Conservation (phyloP, 2,113 vertebrate species). For the Pachycephala philippinensis region DNA sequence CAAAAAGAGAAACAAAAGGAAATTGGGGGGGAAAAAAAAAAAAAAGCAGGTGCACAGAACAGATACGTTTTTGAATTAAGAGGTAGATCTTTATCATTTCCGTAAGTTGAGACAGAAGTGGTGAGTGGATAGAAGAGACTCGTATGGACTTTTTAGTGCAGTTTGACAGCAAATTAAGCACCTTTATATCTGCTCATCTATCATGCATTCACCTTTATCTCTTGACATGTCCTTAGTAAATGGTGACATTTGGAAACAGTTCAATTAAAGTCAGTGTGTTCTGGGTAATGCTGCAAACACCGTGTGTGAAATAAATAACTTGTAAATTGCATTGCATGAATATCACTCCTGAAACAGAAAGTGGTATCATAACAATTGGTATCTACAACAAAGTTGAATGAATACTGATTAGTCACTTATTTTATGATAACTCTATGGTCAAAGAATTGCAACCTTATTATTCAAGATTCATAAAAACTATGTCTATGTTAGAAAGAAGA, state of each 20-base stretch:
- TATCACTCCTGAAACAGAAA: neutral
- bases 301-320: constrained; percentile 16
- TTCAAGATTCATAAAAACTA: neutral
- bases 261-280: constrained; percentile 59
- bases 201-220: constrained; percentile 68
- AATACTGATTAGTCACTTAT: neutral
- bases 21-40: neutral
- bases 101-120: neutral
- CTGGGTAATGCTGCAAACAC: neutral
- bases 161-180: constrained; percentile 60
- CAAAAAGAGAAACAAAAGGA: neutral
- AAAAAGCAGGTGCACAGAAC: neutral
- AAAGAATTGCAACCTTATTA: neutral
- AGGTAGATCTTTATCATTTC: neutral
- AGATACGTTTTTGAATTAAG: neutral
- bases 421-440: neutral
- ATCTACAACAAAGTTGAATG: neutral
- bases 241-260: constrained; percentile 59
- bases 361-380: neutral
- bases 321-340: neutral
- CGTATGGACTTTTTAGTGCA: neutral
- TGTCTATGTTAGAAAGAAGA: neutral
- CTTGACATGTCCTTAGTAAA: constrained; percentile 51
- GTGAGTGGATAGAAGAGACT: neutral
- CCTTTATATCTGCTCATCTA: constrained; percentile 54